Percentiles rank a stretch among this genome's conserved stretches.
Conservation (phyloP, 2,888 invertebrate species). For the Nebria brevicollis region DNA sequence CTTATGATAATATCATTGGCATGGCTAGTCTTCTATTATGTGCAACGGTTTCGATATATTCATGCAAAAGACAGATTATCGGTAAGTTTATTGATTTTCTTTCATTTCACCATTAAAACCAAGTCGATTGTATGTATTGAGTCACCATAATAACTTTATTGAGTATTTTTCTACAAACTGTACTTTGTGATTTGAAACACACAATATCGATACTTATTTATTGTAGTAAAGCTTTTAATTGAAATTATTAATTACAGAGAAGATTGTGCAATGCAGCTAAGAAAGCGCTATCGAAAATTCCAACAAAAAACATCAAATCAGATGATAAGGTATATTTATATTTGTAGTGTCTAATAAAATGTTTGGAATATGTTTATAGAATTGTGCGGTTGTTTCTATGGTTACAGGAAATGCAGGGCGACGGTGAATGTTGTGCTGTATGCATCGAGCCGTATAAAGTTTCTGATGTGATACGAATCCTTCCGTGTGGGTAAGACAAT, state of each 20-base stretch:
- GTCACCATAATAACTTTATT: constrained; percentile 10
- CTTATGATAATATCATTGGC: constrained; percentile 94
- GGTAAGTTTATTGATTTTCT: constrained; percentile 66
- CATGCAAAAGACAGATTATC: constrained; percentile 94
- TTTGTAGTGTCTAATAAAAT: neutral
- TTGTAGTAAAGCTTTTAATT: too few relatives aligned
- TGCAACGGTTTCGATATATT: constrained; percentile 92
- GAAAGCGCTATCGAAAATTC: constrained; percentile 92
- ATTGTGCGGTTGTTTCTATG: neutral
- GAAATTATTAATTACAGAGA: constrained; percentile 70
- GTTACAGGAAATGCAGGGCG: constrained; percentile 78
- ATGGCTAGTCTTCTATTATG: constrained; percentile 96
- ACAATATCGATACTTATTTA: too few relatives aligned
- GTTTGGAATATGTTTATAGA: neutral
- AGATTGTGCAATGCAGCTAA: constrained; percentile 92
- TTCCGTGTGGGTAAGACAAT: constrained; percentile 87
- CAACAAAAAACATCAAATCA: constrained; percentile 85
- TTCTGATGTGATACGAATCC: constrained; percentile 84
- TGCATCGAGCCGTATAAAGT: constrained; percentile 94
- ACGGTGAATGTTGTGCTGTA: constrained; percentile 93
- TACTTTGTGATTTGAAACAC: too few relatives aligned
- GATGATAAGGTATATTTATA: constrained; percentile 78
- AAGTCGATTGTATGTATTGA: neutral
- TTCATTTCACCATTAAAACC: too few relatives aligned
- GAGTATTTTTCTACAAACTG: neutral